Conservation (phyloP, 1,140 invertebrate species). For the Drosophila busckii region DNA sequence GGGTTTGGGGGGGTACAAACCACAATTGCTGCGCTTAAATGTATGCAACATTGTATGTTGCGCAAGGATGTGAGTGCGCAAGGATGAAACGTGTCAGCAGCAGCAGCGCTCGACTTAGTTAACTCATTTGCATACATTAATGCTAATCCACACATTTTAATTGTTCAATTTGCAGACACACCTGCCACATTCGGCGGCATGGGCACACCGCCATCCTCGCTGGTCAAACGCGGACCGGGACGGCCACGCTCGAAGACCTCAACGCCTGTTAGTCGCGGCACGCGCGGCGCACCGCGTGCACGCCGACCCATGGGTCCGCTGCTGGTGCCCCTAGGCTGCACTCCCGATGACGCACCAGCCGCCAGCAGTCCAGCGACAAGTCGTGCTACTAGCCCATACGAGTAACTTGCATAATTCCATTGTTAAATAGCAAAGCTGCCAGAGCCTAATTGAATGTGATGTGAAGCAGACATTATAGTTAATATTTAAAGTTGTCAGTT, state of each 20-base stretch:
- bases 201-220: slow-evolving; percentile 21
- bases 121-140: slow-evolving; percentile 26
- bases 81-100: slow-evolving; percentile 43
- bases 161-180: slow-evolving; percentile 23
- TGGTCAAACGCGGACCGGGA: slow-evolving; percentile 84
- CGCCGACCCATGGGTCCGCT: slow-evolving; percentile 82
- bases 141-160: slow-evolving; percentile 12
- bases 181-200: neutral
- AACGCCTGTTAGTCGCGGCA: slow-evolving; percentile 82
- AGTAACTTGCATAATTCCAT: slow-evolving; percentile 22
- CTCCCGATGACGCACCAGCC: slow-evolving; percentile 71
- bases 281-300: slow-evolving; percentile 80
- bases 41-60: slow-evolving; percentile 46
- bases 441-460: slow-evolving; percentile 6
- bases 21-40: slow-evolving; percentile 39
- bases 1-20: slow-evolving; percentile 18
- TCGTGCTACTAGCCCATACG: slow-evolving; percentile 56
- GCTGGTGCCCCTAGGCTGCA: slow-evolving; percentile 81
- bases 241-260: slow-evolving; percentile 85
- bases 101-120: slow-evolving; percentile 11
- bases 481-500: neutral
- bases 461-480: slow-evolving; percentile 2
- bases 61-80: slow-evolving; percentile 11
- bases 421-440: neutral
- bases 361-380: slow-evolving; percentile 69